Evolutionary conservation across 2,113 vertebrate species (phyloP), one percentile per base, ranked within the genome.

Genomic region (Leucoraja erinaceus): DNA sequence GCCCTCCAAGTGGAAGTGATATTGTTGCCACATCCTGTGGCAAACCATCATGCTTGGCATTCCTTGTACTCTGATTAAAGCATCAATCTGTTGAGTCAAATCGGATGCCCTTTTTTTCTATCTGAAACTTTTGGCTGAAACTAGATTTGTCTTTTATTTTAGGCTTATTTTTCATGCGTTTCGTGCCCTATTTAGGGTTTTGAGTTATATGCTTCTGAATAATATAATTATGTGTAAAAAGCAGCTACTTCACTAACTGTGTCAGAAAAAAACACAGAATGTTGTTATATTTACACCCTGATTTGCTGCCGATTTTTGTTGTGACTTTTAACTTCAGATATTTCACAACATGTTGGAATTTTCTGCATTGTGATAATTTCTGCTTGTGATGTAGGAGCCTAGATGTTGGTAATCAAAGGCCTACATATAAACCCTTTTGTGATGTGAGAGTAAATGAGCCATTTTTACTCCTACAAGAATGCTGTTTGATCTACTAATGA

Each of bases 401-500:
- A 3, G 12, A 66, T 88, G 83, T 31, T 88, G n/a, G 28, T 88
- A 63, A 66, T 88, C 83, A 61, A 86, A 47, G 61, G 56, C 54
- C 88, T 90, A 31, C 59, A 70, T 10, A 33, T 31, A 90, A 72
- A 72, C 68, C 66, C 25, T 28, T 72, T 72, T 91, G 90, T 20
- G 10, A 72, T 72, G 90, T 22, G 20, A 74, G 38, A 91, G 8
- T 91, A 54, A 91, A 91, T 22, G 10, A 91, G 90, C 31, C 38
- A 72, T 74, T 91, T 91, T 91, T 20, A 72, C 20, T 72, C 66
- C 25, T 18, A 47, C 22, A 54, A 47, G 90, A 54, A 10, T 54
- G 33, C 38, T 72, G 66, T 91, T 91, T 91, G 90, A 91, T 91
- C 61, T 91, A 33, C 20, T 91, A 91, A 91, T 91, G 33, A 72